A percentile compares a stretch with the other conserved stretches of the same genome.
These are phyloP conservation scores for Pharmacophagus antenor DNA, from an alignment of 2,888 invertebrate genomes.

Conservation along the genomic window DNA sequence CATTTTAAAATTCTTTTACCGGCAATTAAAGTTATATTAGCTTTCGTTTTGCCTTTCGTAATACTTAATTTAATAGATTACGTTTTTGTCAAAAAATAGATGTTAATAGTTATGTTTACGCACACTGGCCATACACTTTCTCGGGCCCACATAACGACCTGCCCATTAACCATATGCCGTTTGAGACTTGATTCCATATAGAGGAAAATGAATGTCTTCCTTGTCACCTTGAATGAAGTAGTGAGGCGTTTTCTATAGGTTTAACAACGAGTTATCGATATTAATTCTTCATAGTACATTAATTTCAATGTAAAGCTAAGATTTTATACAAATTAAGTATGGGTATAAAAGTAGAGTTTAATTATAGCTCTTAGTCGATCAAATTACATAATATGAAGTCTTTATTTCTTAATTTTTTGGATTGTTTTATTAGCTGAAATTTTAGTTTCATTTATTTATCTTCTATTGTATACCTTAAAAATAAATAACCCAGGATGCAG, in stretches of 20 bases:
- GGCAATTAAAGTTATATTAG: background rate
- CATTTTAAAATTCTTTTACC: background rate
- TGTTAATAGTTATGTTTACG: conserved; percentile 5
- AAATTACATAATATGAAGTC: no score
- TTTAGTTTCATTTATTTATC: no score
- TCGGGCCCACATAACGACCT: conserved; percentile 21
- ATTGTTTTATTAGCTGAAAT: no score
- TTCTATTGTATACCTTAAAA: no score
- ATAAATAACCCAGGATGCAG: no score
- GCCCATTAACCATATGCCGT: conserved; percentile 24
- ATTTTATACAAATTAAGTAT: no score
- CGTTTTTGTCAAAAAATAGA: background rate
- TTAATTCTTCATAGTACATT: background rate
- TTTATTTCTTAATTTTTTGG: no score
- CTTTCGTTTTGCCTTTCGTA: background rate
- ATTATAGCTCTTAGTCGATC: no score
- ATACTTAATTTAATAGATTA: background rate
- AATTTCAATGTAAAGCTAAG: no score
- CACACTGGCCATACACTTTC: conserved; percentile 19
- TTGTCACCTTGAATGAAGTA: conserved; percentile 15
- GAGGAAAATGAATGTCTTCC: conserved; percentile 30
- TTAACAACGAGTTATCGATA: conserved; percentile 20
- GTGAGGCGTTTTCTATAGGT: background rate
- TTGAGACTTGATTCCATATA: conserved; percentile 26
- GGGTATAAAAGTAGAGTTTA: no score